phyloP scores from a whole-genome alignment of 2,113 vertebrate species.

The Guaruba guarouba region DNA sequence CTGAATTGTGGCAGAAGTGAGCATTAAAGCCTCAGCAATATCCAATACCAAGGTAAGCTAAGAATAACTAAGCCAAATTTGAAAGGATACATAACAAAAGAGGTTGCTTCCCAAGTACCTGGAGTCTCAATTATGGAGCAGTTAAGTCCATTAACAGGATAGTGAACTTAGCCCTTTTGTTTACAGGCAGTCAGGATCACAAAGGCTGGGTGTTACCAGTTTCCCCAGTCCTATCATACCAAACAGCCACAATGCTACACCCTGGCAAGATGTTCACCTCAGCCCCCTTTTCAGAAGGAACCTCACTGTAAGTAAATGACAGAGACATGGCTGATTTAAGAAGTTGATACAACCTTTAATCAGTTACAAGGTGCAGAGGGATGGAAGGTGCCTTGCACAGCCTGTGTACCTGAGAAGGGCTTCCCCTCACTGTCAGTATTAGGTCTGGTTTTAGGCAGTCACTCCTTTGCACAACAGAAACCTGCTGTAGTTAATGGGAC shows the following conservation, averaged over 20 bases:
- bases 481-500: not conserved
- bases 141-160: not conserved
- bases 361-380: not conserved
- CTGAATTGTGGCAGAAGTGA: not conserved
- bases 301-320: not conserved
- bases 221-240: not conserved
- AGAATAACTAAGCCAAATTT: not conserved
- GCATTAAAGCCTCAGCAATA: not conserved
- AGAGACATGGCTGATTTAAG: not conserved
- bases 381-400: not conserved
- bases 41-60: not conserved
- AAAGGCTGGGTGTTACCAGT: not conserved
- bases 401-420: accelerated
- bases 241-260: not conserved
- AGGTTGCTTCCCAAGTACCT: not conserved
- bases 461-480: not conserved
- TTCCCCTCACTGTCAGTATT: not conserved
- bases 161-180: not conserved
- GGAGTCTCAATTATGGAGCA: not conserved
- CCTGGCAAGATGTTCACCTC: not conserved
- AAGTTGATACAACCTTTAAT: not conserved
- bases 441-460: not conserved
- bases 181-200: not conserved
- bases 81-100: not conserved
- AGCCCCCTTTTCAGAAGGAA: not conserved